Percentiles rank a stretch among this genome's conserved stretches.
These are phyloP conservation scores for Prionailurus bengalensis DNA, from an alignment of 2,113 vertebrate genomes.

Conservation along the genomic window DNA sequence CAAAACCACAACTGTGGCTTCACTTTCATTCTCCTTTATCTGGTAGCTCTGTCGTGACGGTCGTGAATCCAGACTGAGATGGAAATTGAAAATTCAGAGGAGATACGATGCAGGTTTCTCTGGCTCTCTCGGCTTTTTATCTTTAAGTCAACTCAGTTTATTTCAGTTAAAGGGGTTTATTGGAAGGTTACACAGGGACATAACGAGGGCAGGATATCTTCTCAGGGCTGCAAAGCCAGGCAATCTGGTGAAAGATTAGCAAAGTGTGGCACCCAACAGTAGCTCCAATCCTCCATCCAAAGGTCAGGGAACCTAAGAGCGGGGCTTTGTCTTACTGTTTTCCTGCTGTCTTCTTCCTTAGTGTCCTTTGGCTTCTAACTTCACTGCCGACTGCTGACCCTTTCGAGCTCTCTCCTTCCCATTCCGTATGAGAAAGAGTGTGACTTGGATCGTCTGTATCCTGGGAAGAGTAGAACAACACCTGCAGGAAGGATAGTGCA, in stretches of 20 bases:
- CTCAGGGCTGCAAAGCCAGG: not conserved
- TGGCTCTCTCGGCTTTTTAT: not conserved
- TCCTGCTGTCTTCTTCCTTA: not conserved
- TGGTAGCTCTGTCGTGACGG: not conserved
- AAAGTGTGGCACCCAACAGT: fast-evolving
- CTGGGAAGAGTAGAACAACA: not conserved
- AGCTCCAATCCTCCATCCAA: not conserved
- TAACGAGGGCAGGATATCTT: not conserved
- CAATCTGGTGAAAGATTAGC: not conserved
- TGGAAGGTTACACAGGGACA: not conserved
- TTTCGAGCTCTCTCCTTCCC: not conserved
- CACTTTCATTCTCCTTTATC: not conserved
- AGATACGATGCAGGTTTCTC: not conserved
- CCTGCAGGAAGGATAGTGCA: not conserved
- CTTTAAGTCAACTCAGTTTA: not conserved
- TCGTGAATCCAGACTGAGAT: not conserved
- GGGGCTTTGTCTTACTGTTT: not conserved
- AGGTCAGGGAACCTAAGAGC: not conserved
- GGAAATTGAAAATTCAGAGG: not conserved
- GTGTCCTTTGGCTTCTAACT: not conserved
- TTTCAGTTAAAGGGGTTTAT: not conserved
- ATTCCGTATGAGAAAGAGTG: not conserved
- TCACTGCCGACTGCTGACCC: not conserved
- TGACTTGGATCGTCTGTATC: not conserved
- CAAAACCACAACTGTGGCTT: not conserved